These are phyloP conservation scores for Epizoanthus scotinus DNA, from an alignment of 92 coral and sea anemone genomes.

Conservation along the genomic window DNA sequence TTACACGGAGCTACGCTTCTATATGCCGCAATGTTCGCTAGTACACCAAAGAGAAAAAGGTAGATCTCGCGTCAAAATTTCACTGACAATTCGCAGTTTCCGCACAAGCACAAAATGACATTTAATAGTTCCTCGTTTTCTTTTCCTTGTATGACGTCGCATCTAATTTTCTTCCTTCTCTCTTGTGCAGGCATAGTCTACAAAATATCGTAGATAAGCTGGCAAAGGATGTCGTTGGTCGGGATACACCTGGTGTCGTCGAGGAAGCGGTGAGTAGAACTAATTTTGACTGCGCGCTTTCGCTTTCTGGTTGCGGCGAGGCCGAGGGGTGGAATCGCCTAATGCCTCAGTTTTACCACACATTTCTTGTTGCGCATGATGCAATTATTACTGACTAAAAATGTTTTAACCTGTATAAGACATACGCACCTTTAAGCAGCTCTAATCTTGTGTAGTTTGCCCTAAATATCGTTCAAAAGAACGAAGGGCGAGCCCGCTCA, in stretches of 20 bases:
- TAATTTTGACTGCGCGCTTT: conserved; percentile 40
- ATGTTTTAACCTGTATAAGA: neutral
- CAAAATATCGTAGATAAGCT: conserved; percentile 72
- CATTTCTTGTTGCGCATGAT: conserved; percentile 35
- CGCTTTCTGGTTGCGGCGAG: conserved; percentile 35
- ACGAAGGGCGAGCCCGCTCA: conserved; percentile 41
- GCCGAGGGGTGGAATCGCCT: neutral
- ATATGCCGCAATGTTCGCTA: conserved; percentile 29
- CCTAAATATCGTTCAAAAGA: neutral
- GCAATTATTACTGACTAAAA: neutral
- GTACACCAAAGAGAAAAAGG: conserved; percentile 29
- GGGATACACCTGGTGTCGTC: conserved; percentile 29
- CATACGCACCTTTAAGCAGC: conserved; percentile 14
- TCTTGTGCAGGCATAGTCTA: conserved; percentile 55
- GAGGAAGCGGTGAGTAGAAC: conserved; percentile 58
- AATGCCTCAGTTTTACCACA: neutral
- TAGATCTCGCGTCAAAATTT: neutral
- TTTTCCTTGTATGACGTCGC: conserved; percentile 87
- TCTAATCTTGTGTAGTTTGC: neutral
- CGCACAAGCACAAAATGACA: conserved; percentile 29
- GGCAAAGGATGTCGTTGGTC: conserved; percentile 48
- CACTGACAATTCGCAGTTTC: conserved; percentile 25
- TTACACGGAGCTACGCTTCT: neutral
- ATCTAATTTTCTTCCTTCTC: conserved; percentile 43
- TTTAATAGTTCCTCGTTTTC: conserved; percentile 64